Percentiles rank a stretch among this genome's conserved stretches.
These are phyloP conservation scores for Hormaphis cornu DNA, from an alignment of 1,140 invertebrate species.

Conservation along the genomic window DNA sequence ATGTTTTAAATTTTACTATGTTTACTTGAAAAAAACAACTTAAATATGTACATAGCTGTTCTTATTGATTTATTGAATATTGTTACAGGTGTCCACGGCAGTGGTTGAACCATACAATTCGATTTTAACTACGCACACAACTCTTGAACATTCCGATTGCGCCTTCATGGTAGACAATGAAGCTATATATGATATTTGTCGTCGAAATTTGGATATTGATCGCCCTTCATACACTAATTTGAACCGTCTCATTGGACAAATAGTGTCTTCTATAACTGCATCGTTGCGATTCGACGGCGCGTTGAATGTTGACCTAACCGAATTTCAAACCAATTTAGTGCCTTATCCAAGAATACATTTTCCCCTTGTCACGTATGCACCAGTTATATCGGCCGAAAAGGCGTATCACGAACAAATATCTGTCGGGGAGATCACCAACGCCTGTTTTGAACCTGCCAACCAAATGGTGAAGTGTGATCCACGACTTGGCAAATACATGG, in stretches of 20 bases:
- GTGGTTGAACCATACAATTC: too few species aligned
- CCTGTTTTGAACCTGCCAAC: not conserved
- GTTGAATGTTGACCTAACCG: conserved; percentile 54
- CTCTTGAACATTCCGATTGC: conserved; percentile 54
- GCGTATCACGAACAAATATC: not conserved
- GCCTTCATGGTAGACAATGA: conserved; percentile 58
- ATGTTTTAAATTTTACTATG: too few species aligned
- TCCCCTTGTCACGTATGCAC: conserved; percentile 37
- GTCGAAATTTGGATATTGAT: conserved; percentile 51
- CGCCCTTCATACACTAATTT: conserved; percentile 51
- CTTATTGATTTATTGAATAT: not conserved
- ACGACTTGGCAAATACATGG: too few species aligned
- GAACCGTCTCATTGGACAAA: conserved; percentile 40
- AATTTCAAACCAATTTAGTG: conserved; percentile 60
- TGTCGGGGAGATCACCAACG: not conserved
- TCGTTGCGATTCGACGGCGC: conserved; percentile 53
- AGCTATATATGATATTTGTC: too few species aligned
- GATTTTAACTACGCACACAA: too few species aligned
- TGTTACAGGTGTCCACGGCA: conserved; percentile 36
- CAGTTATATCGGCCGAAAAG: not conserved
- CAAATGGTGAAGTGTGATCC: not conserved
- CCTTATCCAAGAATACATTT: conserved; percentile 50
- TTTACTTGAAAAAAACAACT: too few species aligned
- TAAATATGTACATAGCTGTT: too few species aligned
- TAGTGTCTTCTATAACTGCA: conserved; percentile 48